Conservation (phyloP, 2,797 vertebrate genomes). For the Gymnoscopelus microlampas region DNA sequence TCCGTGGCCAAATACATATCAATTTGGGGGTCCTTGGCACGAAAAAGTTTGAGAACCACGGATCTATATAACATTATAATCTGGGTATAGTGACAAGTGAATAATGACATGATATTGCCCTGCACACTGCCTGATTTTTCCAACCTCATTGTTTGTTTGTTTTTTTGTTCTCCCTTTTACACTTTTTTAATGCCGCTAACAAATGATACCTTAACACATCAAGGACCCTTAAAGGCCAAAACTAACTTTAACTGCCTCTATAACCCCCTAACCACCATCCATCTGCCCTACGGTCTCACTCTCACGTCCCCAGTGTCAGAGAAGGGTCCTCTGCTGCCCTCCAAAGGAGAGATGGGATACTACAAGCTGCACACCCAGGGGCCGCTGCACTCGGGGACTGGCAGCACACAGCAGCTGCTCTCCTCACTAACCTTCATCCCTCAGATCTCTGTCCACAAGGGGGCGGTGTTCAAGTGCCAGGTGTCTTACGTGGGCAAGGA, state of each 20-base stretch:
- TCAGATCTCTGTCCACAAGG: slow-evolving; percentile 79
- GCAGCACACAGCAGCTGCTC: slow-evolving; percentile 73
- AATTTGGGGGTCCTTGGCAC: no score
- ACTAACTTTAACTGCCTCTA: slow-evolving; percentile 77
- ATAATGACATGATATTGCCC: neutral
- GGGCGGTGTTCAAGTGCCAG: slow-evolving; percentile 82
- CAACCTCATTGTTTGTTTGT: neutral
- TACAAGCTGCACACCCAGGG: slow-evolving; percentile 81
- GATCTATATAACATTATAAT: no score
- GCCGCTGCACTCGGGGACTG: slow-evolving; percentile 63
- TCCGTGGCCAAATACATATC: no score
- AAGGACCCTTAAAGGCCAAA: slow-evolving; percentile 55
- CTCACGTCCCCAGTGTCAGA: slow-evolving; percentile 75
- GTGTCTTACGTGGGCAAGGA: slow-evolving; percentile 83
- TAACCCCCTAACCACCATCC: slow-evolving; percentile 74
- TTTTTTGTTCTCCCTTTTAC: slow-evolving; percentile 42
- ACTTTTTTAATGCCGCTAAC: slow-evolving; percentile 52
- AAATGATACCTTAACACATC: slow-evolving; percentile 36
- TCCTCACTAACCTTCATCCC: slow-evolving; percentile 83
- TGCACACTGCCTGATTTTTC: neutral
- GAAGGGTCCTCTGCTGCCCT: slow-evolving; percentile 74
- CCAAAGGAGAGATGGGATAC: slow-evolving; percentile 69
- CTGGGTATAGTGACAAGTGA: neutral
- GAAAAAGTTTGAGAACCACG: no score
- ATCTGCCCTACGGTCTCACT: slow-evolving; percentile 72